Evolutionary conservation across 1,140 invertebrate species (phyloP).

Genomic region (Dendroctonus valens): DNA sequence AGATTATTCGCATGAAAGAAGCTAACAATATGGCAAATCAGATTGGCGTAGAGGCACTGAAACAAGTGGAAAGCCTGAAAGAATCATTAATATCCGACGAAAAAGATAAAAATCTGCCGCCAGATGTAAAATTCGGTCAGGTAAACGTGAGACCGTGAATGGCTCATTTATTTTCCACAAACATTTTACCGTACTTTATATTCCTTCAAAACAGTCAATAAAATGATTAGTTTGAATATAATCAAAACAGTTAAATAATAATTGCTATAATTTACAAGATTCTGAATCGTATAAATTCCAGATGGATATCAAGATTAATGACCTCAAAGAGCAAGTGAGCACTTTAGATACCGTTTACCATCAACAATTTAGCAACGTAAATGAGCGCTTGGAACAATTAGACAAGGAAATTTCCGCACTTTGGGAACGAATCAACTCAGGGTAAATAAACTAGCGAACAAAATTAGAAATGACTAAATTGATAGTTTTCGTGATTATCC

Average conservation of each 20-base stretch:
- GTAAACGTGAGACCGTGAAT: conserved; percentile 1
- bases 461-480: too few relatives aligned
- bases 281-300: conserved; percentile 10
- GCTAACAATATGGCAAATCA: conserved; percentile 5
- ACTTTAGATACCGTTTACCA: conserved; percentile 40
- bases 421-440: conserved; percentile 37
- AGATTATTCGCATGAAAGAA: conserved; percentile 32
- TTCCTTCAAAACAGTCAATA: too few relatives aligned
- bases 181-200: too few relatives aligned
- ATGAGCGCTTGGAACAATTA: conserved; percentile 34
- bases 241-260: neutral
- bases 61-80: conserved; percentile 18
- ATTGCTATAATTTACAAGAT: neutral
- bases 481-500: too few relatives aligned
- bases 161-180: too few relatives aligned
- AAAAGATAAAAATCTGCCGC: conserved; percentile 9
- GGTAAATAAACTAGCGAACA: conserved; percentile 19
- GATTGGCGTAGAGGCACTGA: conserved; percentile 20
- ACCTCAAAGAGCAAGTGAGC: conserved; percentile 40
- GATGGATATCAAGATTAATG: conserved; percentile 32
- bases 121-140: conserved; percentile 22
- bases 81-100: conserved; percentile 11
- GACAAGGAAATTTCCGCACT: conserved; percentile 40
- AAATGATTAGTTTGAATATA: too few relatives aligned
- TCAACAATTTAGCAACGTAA: conserved; percentile 38